Conservation (phyloP, 2,888 invertebrate species). For the Rotaria socialis region DNA sequence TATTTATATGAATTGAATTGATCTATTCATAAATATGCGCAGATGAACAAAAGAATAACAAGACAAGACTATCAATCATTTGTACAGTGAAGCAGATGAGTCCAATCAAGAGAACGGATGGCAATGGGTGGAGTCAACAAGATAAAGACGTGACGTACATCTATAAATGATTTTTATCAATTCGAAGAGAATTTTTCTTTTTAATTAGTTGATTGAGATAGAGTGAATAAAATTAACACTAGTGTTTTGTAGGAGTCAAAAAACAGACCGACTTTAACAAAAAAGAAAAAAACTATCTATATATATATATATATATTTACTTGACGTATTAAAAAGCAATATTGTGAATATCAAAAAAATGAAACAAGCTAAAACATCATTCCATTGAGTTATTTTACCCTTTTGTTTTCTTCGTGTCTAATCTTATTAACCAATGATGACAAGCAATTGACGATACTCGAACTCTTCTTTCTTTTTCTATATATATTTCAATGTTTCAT, state of each 20-base stretch:
- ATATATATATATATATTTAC: not conserved
- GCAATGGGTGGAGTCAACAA: not conserved
- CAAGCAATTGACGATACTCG: not conserved
- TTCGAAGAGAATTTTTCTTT: not conserved
- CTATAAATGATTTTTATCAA: not conserved
- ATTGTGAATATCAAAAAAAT: not conserved
- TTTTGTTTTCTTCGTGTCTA: not conserved
- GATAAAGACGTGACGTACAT: slow-evolving; percentile 29
- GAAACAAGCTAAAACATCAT: not conserved
- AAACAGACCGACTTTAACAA: no score
- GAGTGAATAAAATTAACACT: no score
- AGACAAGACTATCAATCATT: slow-evolving; percentile 29
- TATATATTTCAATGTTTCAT: not conserved
- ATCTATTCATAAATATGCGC: slow-evolving; percentile 26
- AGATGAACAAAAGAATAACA: slow-evolving; percentile 18
- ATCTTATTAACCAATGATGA: not conserved
- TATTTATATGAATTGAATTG: not conserved
- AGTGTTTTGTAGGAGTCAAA: no score
- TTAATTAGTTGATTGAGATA: not conserved
- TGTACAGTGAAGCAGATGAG: not conserved
- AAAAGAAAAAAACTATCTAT: no score
- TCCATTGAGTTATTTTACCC: not conserved
- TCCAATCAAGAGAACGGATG: slow-evolving; percentile 11
- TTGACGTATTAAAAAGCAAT: not conserved
- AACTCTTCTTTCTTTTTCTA: not conserved